Conservation (phyloP, 92 coral and sea anemone species). For the Siderastrea radians region DNA sequence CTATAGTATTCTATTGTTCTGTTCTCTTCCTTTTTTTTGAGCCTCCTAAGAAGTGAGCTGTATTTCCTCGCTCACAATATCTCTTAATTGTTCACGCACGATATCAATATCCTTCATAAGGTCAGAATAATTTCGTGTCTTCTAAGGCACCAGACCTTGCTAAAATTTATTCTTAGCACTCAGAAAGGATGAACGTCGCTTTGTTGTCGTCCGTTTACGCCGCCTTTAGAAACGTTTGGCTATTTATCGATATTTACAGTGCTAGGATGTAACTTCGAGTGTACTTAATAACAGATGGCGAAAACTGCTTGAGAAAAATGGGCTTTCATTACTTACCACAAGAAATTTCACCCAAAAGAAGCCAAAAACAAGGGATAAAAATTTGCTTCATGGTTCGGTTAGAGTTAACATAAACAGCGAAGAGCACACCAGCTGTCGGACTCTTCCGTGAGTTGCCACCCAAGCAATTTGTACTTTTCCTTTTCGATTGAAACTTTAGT, state of each 20-base stretch:
- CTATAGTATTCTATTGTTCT: too few species aligned
- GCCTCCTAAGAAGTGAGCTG: too few species aligned
- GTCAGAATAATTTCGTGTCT: too few species aligned
- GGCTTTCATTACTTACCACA: not conserved
- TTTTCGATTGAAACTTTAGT: constrained; percentile 13
- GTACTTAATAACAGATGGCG: too few species aligned
- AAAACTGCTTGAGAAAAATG: not conserved
- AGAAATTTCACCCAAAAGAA: constrained; percentile 9
- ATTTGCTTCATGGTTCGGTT: not conserved
- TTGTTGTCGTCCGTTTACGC: too few species aligned
- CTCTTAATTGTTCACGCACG: too few species aligned
- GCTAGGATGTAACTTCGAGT: not conserved
- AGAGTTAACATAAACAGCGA: not conserved
- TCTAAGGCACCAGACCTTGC: too few species aligned
- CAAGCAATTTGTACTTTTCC: not conserved
- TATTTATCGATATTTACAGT: not conserved
- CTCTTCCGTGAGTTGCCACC: not conserved
- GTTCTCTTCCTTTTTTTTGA: too few species aligned
- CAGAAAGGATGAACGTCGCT: too few species aligned
- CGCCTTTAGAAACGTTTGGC: too few species aligned
- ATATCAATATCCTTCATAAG: not conserved
- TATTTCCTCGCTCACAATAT: too few species aligned
- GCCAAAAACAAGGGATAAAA: not conserved
- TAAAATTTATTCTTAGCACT: too few species aligned
- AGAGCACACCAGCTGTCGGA: not conserved